Evolutionary conservation across 2,797 vertebrate genomes (phyloP).

Genomic region (Cottoperca gobio): DNA sequence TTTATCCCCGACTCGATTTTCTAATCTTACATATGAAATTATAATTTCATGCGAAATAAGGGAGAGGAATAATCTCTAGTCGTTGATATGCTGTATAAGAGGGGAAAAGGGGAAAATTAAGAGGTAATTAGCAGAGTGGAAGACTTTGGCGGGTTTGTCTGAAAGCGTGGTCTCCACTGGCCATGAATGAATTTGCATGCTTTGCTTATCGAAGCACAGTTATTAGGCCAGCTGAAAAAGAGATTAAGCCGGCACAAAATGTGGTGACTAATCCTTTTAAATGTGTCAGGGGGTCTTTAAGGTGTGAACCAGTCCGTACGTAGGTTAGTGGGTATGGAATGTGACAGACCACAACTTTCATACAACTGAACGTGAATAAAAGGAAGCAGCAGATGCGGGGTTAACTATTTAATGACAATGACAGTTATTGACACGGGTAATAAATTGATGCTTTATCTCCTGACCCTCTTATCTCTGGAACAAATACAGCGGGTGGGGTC

Average conservation of each 20-base stretch:
- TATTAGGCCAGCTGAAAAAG: constrained; percentile 89
- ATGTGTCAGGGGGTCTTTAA: constrained; percentile 86
- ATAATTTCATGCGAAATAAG: constrained; percentile 88
- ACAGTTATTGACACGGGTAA: constrained; percentile 74
- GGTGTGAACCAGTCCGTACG: constrained; percentile 77
- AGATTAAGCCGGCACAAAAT: constrained; percentile 89
- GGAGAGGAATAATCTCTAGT: constrained; percentile 84
- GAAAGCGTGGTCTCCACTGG: constrained; percentile 84
- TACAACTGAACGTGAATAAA: constrained; percentile 17
- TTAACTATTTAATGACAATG: constrained; percentile 70
- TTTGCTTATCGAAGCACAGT: constrained; percentile 87
- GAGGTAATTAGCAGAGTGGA: constrained; percentile 88
- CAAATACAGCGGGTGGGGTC: constrained; percentile 71
- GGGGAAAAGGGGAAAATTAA: constrained; percentile 84
- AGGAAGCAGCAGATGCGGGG: constrained; percentile 39
- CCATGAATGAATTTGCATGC: constrained; percentile 90
- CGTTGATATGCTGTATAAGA: constrained; percentile 84
- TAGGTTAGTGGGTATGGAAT: constrained; percentile 71
- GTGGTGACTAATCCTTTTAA: constrained; percentile 91
- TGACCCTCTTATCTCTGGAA: constrained; percentile 75
- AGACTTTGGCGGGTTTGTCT: constrained; percentile 84
- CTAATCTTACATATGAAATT: constrained; percentile 87
- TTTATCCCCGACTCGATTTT: constrained; percentile 52
- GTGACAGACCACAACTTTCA: constrained; percentile 56
- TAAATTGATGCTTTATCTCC: constrained; percentile 78